Conservation (phyloP, 2,888 invertebrate genomes). For the Macrosiphum euphorbiae region DNA sequence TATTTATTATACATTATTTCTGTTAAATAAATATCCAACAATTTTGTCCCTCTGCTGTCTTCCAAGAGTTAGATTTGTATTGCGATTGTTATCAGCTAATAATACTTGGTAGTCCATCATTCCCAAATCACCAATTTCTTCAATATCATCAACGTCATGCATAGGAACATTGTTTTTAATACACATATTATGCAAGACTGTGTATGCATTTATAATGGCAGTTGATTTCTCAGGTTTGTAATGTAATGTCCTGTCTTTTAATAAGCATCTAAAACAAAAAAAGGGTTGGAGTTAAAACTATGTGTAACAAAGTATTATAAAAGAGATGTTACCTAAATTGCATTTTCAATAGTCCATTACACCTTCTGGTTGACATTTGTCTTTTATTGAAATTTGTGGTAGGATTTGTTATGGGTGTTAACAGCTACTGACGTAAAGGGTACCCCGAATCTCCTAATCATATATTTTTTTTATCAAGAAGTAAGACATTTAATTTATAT, state of each 20-base stretch:
- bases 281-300: too few relatives aligned
- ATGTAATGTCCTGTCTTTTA: neutral
- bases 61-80: neutral
- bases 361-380: too few relatives aligned
- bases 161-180: neutral
- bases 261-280: too few relatives aligned
- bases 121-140: neutral
- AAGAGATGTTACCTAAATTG: too few relatives aligned
- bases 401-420: neutral
- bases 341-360: neutral
- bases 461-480: too few relatives aligned
- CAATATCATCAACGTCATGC: neutral
- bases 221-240: neutral
- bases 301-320: neutral
- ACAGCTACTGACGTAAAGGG: neutral
- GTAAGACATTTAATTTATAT: too few relatives aligned
- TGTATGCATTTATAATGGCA: conserved; percentile 51
- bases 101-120: neutral
- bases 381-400: neutral
- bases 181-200: conserved; percentile 49
- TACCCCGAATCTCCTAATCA: too few relatives aligned
- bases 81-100: neutral
- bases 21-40: neutral
- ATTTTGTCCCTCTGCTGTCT: neutral
- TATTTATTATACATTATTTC: neutral